Evolutionary conservation across 1,140 invertebrate species (phyloP).

Genomic region (Periplaneta americana): DNA sequence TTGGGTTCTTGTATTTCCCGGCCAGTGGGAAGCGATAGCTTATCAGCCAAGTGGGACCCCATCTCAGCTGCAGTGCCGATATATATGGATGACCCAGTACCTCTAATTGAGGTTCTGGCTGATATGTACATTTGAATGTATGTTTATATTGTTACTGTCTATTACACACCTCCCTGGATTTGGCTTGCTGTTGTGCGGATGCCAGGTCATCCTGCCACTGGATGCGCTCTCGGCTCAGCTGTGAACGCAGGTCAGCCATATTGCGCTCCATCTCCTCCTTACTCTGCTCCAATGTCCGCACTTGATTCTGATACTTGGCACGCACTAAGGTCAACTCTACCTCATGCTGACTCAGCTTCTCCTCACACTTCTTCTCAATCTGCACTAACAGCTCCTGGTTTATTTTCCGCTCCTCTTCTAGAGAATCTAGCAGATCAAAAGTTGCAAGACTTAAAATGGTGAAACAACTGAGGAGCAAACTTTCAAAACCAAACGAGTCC

Average conservation of each 20-base stretch:
- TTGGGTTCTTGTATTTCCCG: too few relatives aligned
- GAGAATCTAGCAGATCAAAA: not conserved
- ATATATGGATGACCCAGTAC: too few relatives aligned
- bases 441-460: too few relatives aligned
- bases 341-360: conserved; percentile 23
- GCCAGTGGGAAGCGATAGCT: too few relatives aligned
- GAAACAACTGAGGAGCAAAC: too few relatives aligned
- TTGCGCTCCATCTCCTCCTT: conserved; percentile 23
- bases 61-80: too few relatives aligned
- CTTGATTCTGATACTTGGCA: conserved; percentile 23
- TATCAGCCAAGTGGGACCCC: too few relatives aligned
- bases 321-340: conserved; percentile 22
- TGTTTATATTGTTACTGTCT: too few relatives aligned
- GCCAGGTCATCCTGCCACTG: not conserved
- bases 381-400: not conserved
- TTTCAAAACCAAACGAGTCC: too few relatives aligned
- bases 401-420: not conserved
- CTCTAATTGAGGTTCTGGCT: too few relatives aligned
- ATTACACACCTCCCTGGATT: not conserved
- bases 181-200: not conserved
- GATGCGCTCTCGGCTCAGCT: not conserved
- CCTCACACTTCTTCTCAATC: conserved; percentile 15
- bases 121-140: too few relatives aligned
- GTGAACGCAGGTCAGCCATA: not conserved
- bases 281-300: conserved; percentile 23